A percentile compares a stretch with the other conserved stretches of the same genome.
Conservation (phyloP, 2,113 vertebrate genomes). For the Tursiops truncatus region DNA sequence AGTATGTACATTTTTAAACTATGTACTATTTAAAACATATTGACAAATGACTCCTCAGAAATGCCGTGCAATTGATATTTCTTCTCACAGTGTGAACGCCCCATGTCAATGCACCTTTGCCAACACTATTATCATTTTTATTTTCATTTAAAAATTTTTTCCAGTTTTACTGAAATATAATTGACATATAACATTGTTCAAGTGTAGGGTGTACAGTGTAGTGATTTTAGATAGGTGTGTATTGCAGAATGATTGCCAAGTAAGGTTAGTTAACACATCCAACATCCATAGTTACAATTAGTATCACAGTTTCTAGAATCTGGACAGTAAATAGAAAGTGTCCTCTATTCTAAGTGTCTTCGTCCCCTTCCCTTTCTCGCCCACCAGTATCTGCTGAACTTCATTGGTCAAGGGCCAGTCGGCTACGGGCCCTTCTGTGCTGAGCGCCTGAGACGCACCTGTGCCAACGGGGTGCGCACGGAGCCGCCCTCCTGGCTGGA, state of each 20-base stretch:
- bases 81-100: background rate
- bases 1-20: background rate
- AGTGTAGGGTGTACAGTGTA: background rate
- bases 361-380: background rate
- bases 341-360: background rate
- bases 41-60: background rate
- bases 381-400: conserved; percentile 93
- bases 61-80: background rate
- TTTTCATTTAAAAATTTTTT: background rate
- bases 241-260: background rate
- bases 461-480: conserved; percentile 88
- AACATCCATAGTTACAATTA: background rate
- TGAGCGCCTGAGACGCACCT: conserved; percentile 90
- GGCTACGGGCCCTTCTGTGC: conserved; percentile 90
- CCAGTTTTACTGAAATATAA: background rate
- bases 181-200: background rate
- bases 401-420: conserved; percentile 88
- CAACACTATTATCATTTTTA: background rate
- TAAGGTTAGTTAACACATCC: background rate
- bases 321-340: background rate
- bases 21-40: background rate
- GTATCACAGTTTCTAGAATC: background rate
- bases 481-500: conserved; percentile 96
- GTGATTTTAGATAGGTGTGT: background rate
- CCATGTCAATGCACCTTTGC: background rate